phyloP scores from a whole-genome alignment of 2,113 vertebrate genomes.

The Pavo muticus region DNA sequence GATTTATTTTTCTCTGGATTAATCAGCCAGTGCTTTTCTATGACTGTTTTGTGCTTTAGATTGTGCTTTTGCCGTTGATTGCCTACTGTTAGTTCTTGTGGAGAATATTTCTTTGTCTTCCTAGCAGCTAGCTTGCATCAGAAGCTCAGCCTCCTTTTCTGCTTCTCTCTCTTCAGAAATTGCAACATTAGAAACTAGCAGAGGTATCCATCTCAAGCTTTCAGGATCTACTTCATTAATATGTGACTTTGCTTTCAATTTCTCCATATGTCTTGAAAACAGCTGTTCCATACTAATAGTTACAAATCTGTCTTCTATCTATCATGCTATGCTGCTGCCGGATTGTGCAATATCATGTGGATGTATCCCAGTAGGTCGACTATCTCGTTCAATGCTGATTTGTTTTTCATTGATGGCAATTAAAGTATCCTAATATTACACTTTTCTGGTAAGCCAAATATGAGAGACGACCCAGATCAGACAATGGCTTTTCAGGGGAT shows the following conservation, averaged over 20 bases:
- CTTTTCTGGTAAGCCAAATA: slow-evolving; percentile 99
- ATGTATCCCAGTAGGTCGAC: no score
- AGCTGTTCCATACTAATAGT: slow-evolving; percentile 89
- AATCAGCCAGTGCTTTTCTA: not conserved
- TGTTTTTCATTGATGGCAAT: no score
- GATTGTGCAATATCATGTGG: no score
- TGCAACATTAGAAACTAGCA: slow-evolving; percentile 83
- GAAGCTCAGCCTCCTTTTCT: slow-evolving; percentile 91
- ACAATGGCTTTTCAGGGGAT: slow-evolving; percentile 97
- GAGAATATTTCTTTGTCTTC: slow-evolving; percentile 86
- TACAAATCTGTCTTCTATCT: slow-evolving; percentile 80
- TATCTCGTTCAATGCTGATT: no score
- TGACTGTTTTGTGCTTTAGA: slow-evolving; percentile 64
- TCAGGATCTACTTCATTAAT: slow-evolving; percentile 89
- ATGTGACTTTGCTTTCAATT: slow-evolving; percentile 83
- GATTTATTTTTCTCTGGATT: not conserved
- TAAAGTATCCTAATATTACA: slow-evolving; percentile 80
- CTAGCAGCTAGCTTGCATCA: slow-evolving; percentile 92
- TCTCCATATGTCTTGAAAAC: slow-evolving; percentile 88
- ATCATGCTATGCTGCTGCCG: no score
- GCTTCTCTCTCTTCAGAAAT: slow-evolving; percentile 93
- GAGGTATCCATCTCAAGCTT: slow-evolving; percentile 89
- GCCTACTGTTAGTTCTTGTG: slow-evolving; percentile 80
- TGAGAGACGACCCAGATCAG: slow-evolving; percentile 96
- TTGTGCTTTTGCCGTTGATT: slow-evolving; percentile 87